These are phyloP conservation scores for Eretmodus cyanostictus DNA, from an alignment of 2,113 vertebrate species.

Conservation along the genomic window DNA sequence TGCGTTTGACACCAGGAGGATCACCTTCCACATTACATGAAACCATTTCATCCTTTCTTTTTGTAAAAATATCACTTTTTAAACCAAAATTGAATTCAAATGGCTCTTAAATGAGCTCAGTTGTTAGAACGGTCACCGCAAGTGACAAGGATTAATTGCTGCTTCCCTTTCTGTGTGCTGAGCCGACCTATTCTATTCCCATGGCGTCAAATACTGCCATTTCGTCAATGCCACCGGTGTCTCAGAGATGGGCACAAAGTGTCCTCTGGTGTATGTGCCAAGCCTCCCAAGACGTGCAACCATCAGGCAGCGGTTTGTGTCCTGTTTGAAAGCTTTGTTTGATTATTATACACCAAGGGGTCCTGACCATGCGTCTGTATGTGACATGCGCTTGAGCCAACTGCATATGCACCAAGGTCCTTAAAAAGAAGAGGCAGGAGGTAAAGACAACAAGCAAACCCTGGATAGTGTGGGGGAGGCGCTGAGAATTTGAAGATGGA, in stretches of 20 bases:
- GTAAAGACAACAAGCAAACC: neutral
- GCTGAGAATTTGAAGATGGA: neutral
- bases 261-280: neutral
- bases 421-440: neutral
- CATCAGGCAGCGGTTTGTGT: neutral
- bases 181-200: neutral
- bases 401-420: neutral
- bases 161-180: neutral
- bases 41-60: neutral
- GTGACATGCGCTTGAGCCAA: neutral
- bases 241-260: neutral
- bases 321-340: neutral
- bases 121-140: neutral
- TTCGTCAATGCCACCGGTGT: neutral
- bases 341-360: neutral
- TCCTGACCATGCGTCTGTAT: neutral
- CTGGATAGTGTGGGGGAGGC: neutral
- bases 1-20: neutral
- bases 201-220: neutral
- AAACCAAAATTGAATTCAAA: neutral
- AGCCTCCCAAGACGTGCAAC: neutral
- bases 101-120: neutral
- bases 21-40: neutral
- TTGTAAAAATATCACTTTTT: neutral
- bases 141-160: neutral